These are phyloP conservation scores for Peromyscus californicus DNA, from an alignment of 2,113 vertebrate species.

Conservation along the genomic window DNA sequence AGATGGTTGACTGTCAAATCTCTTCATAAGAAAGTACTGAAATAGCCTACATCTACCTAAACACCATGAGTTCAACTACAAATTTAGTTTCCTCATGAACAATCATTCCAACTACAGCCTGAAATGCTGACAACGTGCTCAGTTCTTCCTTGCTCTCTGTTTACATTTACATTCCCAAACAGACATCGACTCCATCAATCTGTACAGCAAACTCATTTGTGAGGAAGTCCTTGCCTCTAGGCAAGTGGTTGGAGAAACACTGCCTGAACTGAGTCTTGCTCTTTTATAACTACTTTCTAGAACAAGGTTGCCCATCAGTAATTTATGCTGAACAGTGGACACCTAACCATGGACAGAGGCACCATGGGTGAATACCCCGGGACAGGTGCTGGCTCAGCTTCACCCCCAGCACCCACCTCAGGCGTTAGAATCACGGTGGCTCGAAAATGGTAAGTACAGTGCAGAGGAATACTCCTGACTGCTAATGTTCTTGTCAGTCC, in stretches of 20 bases:
- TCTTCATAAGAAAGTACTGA: not conserved
- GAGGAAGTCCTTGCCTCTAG: not conserved
- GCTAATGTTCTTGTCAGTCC: conserved; percentile 84
- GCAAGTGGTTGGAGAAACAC: fast-evolving
- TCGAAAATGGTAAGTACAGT: conserved; percentile 66
- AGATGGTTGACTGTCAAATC: not conserved
- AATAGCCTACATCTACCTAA: not conserved
- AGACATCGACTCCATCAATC: not conserved
- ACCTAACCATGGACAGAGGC: not conserved
- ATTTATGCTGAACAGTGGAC: not conserved
- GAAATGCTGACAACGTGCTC: not conserved
- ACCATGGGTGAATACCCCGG: not conserved
- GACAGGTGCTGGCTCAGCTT: not conserved
- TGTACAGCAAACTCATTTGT: not conserved
- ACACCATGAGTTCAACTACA: not conserved
- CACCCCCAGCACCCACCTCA: not conserved
- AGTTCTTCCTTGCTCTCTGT: not conserved
- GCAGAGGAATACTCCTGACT: conserved; percentile 69
- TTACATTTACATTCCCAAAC: conserved; percentile 1
- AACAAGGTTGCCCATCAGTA: not conserved
- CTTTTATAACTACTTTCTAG: not conserved
- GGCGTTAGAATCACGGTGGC: not conserved
- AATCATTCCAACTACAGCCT: not conserved
- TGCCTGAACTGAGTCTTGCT: not conserved
- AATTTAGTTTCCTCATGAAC: not conserved